Conservation (phyloP, 1,140 invertebrate species). For the Lordiphosa stackelbergi region DNA sequence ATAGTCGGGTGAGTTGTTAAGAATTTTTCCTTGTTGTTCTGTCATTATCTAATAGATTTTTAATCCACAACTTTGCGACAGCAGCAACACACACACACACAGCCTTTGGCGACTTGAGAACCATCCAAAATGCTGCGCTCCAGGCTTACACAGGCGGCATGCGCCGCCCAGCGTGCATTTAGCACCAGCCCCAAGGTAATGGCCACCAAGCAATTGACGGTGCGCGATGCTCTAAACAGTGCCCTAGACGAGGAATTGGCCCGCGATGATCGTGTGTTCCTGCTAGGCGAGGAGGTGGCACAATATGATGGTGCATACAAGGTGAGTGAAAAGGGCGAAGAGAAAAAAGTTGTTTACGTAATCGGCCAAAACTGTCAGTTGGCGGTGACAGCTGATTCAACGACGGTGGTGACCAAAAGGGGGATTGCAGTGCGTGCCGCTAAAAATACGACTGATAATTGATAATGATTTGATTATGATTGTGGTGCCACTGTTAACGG, state of each 20-base stretch:
- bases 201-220: constrained; percentile 88
- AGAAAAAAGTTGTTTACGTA: constrained; percentile 65
- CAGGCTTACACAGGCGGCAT: constrained; percentile 46
- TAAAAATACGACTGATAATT: constrained; percentile 46
- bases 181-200: constrained; percentile 79
- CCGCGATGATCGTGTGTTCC: constrained; percentile 94
- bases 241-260: constrained; percentile 99
- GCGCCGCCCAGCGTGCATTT: constrained; percentile 78
- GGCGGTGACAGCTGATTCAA: constrained; percentile 48
- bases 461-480: constrained; percentile 29
- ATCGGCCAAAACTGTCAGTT: constrained; percentile 45
- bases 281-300: constrained; percentile 99
- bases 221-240: constrained; percentile 97
- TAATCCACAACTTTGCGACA: constrained; percentile 11
- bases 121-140: constrained; percentile 51
- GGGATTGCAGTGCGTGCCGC: constrained; percentile 10
- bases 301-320: constrained; percentile 99
- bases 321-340: constrained; percentile 78
- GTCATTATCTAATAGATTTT: constrained; percentile 31
- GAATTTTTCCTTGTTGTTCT: constrained; percentile 4
- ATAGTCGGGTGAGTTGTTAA: constrained; percentile 53
- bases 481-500: constrained; percentile 5
- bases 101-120: constrained; percentile 8
- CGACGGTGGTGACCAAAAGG: background rate
- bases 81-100: too few species aligned